Base-by-base conservation (phyloP, 2,888 invertebrate species). In the Laothoe populi region DNA sequence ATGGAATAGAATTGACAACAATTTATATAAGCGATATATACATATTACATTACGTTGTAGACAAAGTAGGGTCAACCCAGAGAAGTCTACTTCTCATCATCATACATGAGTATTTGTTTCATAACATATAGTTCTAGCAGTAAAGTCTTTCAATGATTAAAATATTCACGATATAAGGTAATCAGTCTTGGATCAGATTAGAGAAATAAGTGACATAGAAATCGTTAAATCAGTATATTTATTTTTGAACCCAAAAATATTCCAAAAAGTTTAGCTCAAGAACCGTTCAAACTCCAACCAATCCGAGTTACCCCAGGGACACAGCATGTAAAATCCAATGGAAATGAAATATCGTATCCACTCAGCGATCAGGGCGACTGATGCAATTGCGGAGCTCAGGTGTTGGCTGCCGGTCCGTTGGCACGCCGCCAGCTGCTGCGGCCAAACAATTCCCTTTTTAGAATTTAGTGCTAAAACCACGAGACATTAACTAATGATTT, bases 351-450 rank as follows among this genome's bases (percentile, higher is more conserved):
- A 69, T 71, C 64, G 68, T 66, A 69, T 68, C 68, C 67, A 66
- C 70, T 70, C 63, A 53, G 53, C 53, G 53, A 53, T 53, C 53
- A 53, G 49, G 49, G 26, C 48, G 53, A 35, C 75, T 68, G 69
- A 73, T 71, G 75, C 75, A 81, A 82, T 81, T 81, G 78, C 72
- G 31, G 69, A 69, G 68, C 68, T 73, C 79, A 81, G 81, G 82
- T 82, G 82, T 78, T 72, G 74, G 71, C 44, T 60, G 64, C 64
- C 67, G 63, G 63, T 59, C 21, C 11, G 31, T 61, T 70, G 71
- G 70, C 70, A 59, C 40, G 26, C 16, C 45, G 66, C 71, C 71
- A 53, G 53, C 53, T 53, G 60, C 60, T 44, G 59, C 60, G 65
- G 66, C 67, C 65, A 71, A 70, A 70, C 71, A 67, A 65, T 69